Evolutionary conservation across 2,888 invertebrate genomes (phyloP), one percentile per base, ranked within the genome.

Genomic region (Caenorhabditis virilis): DNA sequence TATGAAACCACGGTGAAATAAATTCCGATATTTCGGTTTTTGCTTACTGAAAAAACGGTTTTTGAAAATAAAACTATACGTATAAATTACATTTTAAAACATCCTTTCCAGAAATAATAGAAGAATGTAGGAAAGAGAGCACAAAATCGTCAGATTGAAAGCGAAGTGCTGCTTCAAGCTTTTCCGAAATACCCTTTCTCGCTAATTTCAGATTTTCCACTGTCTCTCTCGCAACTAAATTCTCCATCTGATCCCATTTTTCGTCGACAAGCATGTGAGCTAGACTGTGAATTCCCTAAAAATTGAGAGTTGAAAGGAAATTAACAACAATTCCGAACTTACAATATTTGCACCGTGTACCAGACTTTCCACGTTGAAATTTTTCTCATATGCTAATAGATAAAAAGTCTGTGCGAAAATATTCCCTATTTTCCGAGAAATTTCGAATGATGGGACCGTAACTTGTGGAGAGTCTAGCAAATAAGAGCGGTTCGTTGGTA

Each of bases 1-100:
- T 60, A 63, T 5, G 69, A 67, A 3, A 75, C 72, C 2, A 69
- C 49, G 1, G 73, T 68, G 54, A 72, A 73, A 48, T 73, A 73
- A 36, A 73, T 67, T 38, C 62, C 59, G 13, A 73, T 41, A 39
- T 73, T 75, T 6, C 55, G 51, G 13, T 36, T 52, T 39, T 51
- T 39, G 27, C 57, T 70, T 22, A 73, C 73, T 73, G 56, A 48
- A 66, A 49, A 48, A 20, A 27, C 3, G 6, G 15, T 39, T 15
- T 26, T 45, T 46, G n/a, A 6, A 13, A 46, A 20, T 18, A 35
- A 59, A 27, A 23, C 11, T 18, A 2, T 6, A 6, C 25, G 26
- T 6, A 42, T 18, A 41, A 45, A 67, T 58, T n/a, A 73, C 75
- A 42, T 38, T 72, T 72, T 20, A 71, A 53, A n/a, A 73, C 49